Conservation (phyloP, 2,113 vertebrate species). For the Odocoileus virginianus region DNA sequence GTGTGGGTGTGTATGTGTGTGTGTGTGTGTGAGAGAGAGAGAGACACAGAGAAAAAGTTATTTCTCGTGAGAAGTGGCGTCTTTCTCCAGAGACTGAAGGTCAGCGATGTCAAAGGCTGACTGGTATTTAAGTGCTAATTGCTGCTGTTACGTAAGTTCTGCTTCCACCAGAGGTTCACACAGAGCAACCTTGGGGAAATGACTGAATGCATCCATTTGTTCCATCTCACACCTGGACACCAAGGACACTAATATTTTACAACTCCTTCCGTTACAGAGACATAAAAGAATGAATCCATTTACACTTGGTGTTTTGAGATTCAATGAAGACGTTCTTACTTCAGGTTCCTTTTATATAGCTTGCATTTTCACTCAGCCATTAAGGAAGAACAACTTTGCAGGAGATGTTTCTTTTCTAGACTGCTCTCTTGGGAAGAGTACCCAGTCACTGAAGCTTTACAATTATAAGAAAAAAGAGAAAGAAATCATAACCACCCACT, state of each 20-base stretch:
- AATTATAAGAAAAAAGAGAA: background rate
- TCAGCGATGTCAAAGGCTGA: background rate
- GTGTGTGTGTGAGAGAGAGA: background rate
- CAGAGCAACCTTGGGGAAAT: background rate
- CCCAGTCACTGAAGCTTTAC: background rate
- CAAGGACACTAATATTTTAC: background rate
- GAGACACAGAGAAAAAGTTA: background rate
- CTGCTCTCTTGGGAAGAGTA: background rate
- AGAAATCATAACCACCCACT: conserved; percentile 22
- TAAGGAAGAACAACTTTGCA: background rate
- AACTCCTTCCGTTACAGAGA: background rate
- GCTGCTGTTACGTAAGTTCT: background rate
- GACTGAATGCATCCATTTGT: background rate
- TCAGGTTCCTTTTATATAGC: background rate
- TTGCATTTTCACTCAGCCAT: background rate
- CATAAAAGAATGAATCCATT: background rate
- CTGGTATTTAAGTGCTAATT: background rate
- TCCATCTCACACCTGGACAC: background rate
- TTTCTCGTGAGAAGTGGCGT: background rate
- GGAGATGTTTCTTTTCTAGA: background rate
- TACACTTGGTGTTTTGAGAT: background rate
- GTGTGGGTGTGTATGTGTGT: no score
- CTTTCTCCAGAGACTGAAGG: background rate
- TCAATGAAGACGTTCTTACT: background rate
- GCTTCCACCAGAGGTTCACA: background rate